phyloP scores from a whole-genome alignment of 1,140 invertebrate genomes.

The Cyclargus thomasi region DNA sequence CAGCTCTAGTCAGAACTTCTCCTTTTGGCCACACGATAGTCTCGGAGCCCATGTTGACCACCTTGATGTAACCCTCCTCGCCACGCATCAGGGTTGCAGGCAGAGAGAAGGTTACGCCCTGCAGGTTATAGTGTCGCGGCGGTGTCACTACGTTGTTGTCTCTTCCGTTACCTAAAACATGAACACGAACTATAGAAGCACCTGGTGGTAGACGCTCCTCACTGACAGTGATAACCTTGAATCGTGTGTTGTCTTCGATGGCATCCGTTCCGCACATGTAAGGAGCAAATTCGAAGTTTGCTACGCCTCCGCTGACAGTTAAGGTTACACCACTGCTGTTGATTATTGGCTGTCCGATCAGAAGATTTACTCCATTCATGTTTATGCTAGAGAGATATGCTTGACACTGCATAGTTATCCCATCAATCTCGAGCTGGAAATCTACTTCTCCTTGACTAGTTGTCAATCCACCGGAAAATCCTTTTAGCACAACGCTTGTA shows the following conservation, averaged over 20 bases:
- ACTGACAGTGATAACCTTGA: background rate
- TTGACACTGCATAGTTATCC: background rate
- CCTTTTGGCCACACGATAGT: slow-evolving; percentile 16
- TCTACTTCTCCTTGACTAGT: slow-evolving; percentile 20
- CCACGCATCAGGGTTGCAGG: slow-evolving; percentile 22
- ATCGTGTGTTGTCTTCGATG: background rate
- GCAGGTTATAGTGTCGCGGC: slow-evolving; percentile 19
- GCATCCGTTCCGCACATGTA: background rate
- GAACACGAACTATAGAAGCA: slow-evolving; percentile 20
- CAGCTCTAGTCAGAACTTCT: slow-evolving; percentile 16
- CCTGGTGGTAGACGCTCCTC: background rate
- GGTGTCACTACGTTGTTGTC: slow-evolving; percentile 19
- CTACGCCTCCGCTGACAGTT: background rate
- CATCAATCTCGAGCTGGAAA: slow-evolving; percentile 22
- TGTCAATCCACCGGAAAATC: slow-evolving; percentile 16
- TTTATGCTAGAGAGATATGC: background rate
- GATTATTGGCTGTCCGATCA: slow-evolving; percentile 11
- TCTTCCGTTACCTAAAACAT: slow-evolving; percentile 2
- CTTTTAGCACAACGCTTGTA: slow-evolving; percentile 17
- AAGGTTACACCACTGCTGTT: background rate
- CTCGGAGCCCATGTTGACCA: slow-evolving; percentile 17
- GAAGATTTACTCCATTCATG: background rate
- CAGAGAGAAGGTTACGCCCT: slow-evolving; percentile 20
- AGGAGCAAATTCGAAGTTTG: background rate
- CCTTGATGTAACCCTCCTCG: slow-evolving; percentile 21